Evolutionary conservation across 2,797 vertebrate species (phyloP).

Genomic region (Centropyge bicolor): DNA sequence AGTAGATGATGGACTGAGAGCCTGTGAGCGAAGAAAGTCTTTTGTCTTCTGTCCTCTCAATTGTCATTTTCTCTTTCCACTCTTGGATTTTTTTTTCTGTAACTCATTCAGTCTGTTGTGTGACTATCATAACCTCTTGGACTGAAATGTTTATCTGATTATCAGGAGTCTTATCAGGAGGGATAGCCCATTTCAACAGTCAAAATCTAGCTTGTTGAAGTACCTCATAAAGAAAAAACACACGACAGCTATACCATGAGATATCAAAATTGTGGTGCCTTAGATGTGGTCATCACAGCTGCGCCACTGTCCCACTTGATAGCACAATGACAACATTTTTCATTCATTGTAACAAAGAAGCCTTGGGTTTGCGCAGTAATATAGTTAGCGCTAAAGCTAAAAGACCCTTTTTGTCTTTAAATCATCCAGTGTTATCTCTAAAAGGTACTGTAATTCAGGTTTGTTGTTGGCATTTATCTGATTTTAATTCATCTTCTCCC

Average conservation of each 20-base stretch:
- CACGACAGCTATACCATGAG: background rate
- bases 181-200: too few species aligned
- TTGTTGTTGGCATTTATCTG: background rate
- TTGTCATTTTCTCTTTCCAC: too few species aligned
- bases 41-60: background rate
- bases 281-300: background rate
- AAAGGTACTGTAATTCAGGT: background rate
- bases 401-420: background rate
- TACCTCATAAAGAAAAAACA: background rate
- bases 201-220: background rate
- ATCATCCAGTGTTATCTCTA: background rate
- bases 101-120: background rate
- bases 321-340: background rate
- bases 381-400: background rate
- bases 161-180: too few species aligned
- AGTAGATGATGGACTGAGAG: background rate
- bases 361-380: background rate
- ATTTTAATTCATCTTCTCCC: background rate
- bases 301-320: background rate
- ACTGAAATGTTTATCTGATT: background rate
- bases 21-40: background rate
- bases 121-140: background rate
- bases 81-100: background rate
- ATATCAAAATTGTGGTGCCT: background rate
- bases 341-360: background rate